phyloP scores from a whole-genome alignment of 92 coral and sea anemone species.

The Anthopleura xanthogrammica region DNA sequence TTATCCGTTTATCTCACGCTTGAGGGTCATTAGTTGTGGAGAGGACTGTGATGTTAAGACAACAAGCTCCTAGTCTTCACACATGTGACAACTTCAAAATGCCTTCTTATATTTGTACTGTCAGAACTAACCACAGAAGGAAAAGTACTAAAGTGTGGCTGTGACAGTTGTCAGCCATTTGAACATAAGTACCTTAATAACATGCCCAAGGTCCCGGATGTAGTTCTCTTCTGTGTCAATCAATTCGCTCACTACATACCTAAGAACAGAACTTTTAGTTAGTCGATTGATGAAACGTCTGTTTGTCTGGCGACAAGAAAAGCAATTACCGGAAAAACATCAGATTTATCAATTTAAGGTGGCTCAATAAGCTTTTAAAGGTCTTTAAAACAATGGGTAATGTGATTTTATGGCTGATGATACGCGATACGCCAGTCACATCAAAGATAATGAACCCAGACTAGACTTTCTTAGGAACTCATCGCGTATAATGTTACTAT shows the following conservation, averaged over 20 bases:
- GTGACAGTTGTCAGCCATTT: neutral
- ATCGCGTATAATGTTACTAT: too few species aligned
- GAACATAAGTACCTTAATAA: conserved; percentile 57
- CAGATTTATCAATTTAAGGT: too few species aligned
- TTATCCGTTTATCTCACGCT: too few species aligned
- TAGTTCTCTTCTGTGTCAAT: conserved; percentile 86
- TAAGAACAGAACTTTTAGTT: neutral
- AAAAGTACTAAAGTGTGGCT: neutral
- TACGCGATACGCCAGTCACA: too few species aligned
- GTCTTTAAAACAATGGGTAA: too few species aligned
- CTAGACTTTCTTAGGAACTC: too few species aligned
- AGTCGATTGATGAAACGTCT: neutral
- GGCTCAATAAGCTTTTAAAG: too few species aligned
- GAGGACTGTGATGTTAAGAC: too few species aligned
- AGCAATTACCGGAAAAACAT: neutral
- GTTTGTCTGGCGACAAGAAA: neutral
- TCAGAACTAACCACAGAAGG: neutral
- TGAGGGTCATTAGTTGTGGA: too few species aligned
- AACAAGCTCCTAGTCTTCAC: too few species aligned
- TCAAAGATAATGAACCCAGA: too few species aligned
- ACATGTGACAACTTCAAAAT: neutral
- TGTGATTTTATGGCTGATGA: too few species aligned
- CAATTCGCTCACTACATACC: conserved; percentile 82
- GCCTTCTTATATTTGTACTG: neutral
- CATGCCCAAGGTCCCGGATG: conserved; percentile 76